Conservation (phyloP, 2,797 vertebrate genomes). For the Crypturellus tataupa region DNA sequence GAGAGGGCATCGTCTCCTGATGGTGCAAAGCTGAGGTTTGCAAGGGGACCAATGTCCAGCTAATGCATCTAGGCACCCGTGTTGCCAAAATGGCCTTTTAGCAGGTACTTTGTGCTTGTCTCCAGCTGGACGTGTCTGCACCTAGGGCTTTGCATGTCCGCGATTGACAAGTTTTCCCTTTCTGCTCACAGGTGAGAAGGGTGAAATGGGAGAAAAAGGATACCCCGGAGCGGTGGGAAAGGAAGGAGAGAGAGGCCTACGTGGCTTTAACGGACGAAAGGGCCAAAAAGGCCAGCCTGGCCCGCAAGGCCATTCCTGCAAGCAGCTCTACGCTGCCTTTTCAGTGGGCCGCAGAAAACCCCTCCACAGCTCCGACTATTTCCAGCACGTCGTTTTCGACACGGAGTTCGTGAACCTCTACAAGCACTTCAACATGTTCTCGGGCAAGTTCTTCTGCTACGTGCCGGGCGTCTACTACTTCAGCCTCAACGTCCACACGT, state of each 20-base stretch:
- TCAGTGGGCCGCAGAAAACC: constrained; percentile 87
- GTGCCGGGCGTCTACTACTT: constrained; percentile 89
- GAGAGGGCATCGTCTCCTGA: too few species aligned
- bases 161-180: neutral
- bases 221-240: constrained; percentile 79
- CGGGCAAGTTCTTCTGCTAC: constrained; percentile 84
- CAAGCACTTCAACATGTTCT: constrained; percentile 89
- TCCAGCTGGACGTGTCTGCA: fast-evolving
- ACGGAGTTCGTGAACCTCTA: constrained; percentile 87
- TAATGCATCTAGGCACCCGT: too few species aligned
- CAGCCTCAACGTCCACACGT: constrained; percentile 91
- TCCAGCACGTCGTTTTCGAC: constrained; percentile 87
- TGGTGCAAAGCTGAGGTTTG: too few species aligned
- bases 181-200: constrained; percentile 84
- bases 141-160: fast-evolving
- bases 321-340: constrained; percentile 83
- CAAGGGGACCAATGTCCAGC: neutral
- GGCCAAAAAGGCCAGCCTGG: constrained; percentile 88
- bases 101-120: neutral
- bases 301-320: constrained; percentile 84
- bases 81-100: fast-evolving
- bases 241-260: constrained; percentile 79
- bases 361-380: constrained; percentile 86
- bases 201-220: constrained; percentile 84
- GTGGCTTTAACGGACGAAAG: constrained; percentile 80